phyloP scores from a whole-genome alignment of 1,140 invertebrate species.

The Condylostylus longicornis region DNA sequence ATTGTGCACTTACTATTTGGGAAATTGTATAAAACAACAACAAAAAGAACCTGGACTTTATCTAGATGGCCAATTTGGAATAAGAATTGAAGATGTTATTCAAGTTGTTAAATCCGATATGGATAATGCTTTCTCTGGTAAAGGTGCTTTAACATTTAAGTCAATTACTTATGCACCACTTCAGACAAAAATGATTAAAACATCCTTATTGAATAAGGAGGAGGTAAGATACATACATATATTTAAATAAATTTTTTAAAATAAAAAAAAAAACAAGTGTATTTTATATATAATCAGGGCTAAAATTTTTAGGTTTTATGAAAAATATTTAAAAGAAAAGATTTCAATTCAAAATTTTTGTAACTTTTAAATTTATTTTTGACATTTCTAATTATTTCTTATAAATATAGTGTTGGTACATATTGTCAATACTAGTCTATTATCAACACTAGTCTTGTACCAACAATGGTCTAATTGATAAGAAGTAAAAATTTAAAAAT shows the following conservation, averaged over 20 bases:
- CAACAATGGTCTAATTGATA: too few relatives aligned
- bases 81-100: slow-evolving; percentile 78
- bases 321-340: not conserved
- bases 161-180: slow-evolving; percentile 83
- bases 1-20: too few relatives aligned
- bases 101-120: slow-evolving; percentile 44
- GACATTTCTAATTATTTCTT: not conserved
- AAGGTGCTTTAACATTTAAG: slow-evolving; percentile 70
- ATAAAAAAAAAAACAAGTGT: not conserved
- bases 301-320: not conserved
- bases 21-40: too few relatives aligned
- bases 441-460: too few relatives aligned
- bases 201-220: slow-evolving; percentile 52
- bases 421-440: too few relatives aligned
- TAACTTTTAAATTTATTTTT: not conserved
- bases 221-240: slow-evolving; percentile 44
- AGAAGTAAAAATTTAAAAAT: too few relatives aligned
- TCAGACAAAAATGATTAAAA: slow-evolving; percentile 65
- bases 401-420: not conserved
- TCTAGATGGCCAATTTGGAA: slow-evolving; percentile 67
- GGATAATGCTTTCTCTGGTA: slow-evolving; percentile 49
- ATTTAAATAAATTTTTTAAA: too few relatives aligned
- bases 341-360: not conserved
- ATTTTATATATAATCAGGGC: not conserved
- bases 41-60: slow-evolving; percentile 59